A percentile compares a stretch with the other conserved stretches of the same genome.
Evolutionary conservation across 2,113 vertebrate genomes (phyloP).

Genomic region (Eulacestoma nigropectus): DNA sequence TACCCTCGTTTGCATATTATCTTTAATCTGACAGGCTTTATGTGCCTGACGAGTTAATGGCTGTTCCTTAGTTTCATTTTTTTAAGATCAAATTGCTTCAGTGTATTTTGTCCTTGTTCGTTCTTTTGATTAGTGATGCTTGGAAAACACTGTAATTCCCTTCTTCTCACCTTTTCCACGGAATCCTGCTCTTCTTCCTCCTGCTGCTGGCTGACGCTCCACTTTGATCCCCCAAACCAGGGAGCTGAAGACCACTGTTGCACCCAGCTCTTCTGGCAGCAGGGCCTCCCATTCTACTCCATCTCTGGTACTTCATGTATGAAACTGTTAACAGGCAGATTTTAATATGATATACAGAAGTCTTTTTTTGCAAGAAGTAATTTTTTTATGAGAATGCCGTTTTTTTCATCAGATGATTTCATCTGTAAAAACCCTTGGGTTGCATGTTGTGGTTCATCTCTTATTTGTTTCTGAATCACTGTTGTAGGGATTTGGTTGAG

Average conservation of each 20-base stretch:
- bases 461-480: neutral
- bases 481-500: neutral
- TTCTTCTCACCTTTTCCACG: neutral
- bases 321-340: neutral
- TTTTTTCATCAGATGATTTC: neutral
- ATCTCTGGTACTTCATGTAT: neutral
- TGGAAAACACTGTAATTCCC: neutral
- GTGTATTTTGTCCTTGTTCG: neutral
- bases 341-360: neutral
- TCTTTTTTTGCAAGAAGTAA: neutral
- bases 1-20: neutral
- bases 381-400: neutral
- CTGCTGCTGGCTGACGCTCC: neutral
- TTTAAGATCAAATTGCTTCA: neutral
- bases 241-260: neutral
- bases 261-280: neutral
- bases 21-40: conserved; percentile 24
- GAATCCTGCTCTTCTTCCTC: neutral
- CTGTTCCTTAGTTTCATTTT: neutral
- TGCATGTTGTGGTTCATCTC: neutral
- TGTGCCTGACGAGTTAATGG: neutral
- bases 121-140: conserved; percentile 7
- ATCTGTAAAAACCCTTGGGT: neutral
- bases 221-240: neutral
- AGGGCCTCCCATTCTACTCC: neutral